Percentiles rank a stretch among this genome's conserved stretches.
Evolutionary conservation across 2,888 invertebrate genomes (phyloP).

Genomic region (Auanema freiburgensis): DNA sequence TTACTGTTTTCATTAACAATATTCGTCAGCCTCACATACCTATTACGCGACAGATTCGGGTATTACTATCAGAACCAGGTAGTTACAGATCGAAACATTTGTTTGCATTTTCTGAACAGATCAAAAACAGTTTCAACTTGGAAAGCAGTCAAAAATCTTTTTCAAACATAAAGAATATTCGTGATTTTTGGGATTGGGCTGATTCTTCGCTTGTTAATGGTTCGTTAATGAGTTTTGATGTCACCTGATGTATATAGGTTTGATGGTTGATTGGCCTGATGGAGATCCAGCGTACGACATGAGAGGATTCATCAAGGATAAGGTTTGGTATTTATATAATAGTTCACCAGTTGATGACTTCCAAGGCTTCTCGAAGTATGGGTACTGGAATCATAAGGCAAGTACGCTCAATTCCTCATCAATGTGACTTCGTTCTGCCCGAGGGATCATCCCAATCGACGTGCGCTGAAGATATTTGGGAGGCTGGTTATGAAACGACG

Average conservation of each 20-base stretch:
- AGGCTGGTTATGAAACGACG: not conserved
- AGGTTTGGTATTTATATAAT: slow-evolving; percentile 51
- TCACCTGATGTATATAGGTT: slow-evolving; percentile 41
- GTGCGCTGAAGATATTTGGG: not conserved
- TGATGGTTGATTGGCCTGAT: slow-evolving; percentile 69
- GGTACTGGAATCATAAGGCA: slow-evolving; percentile 70
- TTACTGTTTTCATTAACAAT: slow-evolving; percentile 41
- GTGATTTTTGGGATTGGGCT: slow-evolving; percentile 47
- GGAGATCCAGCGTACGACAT: slow-evolving; percentile 67
- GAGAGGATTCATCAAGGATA: slow-evolving; percentile 68
- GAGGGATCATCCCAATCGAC: not conserved
- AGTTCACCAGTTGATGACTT: too few relatives aligned
- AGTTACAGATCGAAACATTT: too few relatives aligned
- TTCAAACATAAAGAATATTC: slow-evolving; percentile 31
- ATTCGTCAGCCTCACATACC: slow-evolving; percentile 41
- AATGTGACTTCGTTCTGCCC: not conserved
- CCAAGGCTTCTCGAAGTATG: slow-evolving; percentile 68
- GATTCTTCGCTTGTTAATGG: slow-evolving; percentile 25
- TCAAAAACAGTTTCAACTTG: not conserved
- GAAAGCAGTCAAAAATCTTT: slow-evolving; percentile 18
- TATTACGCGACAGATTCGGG: slow-evolving; percentile 38
- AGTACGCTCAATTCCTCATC: slow-evolving; percentile 64
- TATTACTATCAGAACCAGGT: slow-evolving; percentile 40
- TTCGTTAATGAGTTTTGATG: not conserved
- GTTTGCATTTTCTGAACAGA: too few relatives aligned